Conservation (phyloP, 1,140 invertebrate genomes). For the Pogonomyrmex californicus region DNA sequence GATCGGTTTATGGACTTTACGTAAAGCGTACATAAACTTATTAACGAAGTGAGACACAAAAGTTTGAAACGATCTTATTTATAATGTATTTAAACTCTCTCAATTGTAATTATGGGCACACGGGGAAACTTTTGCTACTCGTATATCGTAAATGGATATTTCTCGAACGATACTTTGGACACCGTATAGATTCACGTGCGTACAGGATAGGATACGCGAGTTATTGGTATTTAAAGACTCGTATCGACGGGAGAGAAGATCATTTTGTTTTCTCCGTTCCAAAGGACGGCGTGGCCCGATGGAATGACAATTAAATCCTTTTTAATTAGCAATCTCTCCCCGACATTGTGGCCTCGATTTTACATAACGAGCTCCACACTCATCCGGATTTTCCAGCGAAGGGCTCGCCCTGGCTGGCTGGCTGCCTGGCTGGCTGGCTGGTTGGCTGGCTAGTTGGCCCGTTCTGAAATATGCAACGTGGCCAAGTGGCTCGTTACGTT, state of each 20-base stretch:
- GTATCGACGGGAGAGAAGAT: not conserved
- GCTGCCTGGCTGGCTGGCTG: not conserved
- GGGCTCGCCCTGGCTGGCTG: conserved; percentile 16
- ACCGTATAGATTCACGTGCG: not conserved
- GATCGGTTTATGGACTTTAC: conserved; percentile 28
- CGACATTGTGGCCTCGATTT: conserved; percentile 54
- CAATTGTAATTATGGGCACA: not conserved
- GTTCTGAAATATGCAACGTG: conserved; percentile 78
- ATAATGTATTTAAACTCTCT: not conserved
- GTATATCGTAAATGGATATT: conserved; percentile 1
- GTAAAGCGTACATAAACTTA: conserved; percentile 32
- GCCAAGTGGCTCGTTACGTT: conserved; percentile 79
- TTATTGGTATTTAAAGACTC: conserved; percentile 19
- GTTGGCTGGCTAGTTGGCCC: conserved; percentile 29
- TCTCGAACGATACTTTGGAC: not conserved
- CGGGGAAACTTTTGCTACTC: not conserved
- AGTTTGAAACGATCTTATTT: conserved; percentile 21
- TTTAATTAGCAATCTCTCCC: conserved; percentile 64
- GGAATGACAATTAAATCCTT: conserved; percentile 51
- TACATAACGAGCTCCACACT: conserved; percentile 50
- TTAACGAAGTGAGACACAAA: conserved; percentile 38
- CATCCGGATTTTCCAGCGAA: conserved; percentile 29
- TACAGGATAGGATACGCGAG: too few species aligned
- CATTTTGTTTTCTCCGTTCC: not conserved
- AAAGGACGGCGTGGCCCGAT: not conserved